A percentile compares a stretch with the other conserved stretches of the same genome.
Evolutionary conservation across 2,113 vertebrate genomes (phyloP).

Genomic region (Alexandromys fortis): DNA sequence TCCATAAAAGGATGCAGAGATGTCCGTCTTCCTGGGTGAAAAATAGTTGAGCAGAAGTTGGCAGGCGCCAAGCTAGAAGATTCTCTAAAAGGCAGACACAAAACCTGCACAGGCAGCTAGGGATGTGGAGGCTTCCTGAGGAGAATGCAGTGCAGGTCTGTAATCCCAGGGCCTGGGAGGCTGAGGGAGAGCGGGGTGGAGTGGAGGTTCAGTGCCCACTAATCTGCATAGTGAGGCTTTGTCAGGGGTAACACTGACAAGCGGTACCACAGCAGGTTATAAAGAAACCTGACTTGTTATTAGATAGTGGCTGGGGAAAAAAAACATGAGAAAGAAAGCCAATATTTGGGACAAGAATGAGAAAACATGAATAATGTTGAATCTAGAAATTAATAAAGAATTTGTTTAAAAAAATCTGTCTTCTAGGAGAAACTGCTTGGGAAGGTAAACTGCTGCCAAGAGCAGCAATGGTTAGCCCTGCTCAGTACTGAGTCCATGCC

Average conservation of each 20-base stretch:
- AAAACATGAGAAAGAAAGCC: neutral
- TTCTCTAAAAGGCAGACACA: neutral
- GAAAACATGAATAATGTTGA: neutral
- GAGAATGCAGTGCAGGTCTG: neutral
- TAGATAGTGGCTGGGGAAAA: neutral
- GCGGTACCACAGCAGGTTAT: neutral
- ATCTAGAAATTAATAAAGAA: neutral
- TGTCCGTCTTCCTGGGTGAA: neutral
- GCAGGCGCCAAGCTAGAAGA: neutral
- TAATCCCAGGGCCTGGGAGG: neutral
- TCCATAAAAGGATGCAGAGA: neutral
- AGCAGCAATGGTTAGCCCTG: neutral
- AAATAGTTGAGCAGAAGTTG: conserved; percentile 34
- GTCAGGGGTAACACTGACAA: conserved; percentile 13
- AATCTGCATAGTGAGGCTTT: neutral
- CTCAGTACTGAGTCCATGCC: neutral
- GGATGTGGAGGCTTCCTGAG: neutral
- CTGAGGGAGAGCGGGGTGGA: neutral
- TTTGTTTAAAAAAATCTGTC: neutral
- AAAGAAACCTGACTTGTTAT: neutral
- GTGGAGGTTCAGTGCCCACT: neutral
- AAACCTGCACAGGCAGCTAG: neutral
- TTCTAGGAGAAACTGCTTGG: neutral
- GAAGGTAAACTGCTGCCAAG: neutral
- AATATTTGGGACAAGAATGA: conserved; percentile 17